Evolutionary conservation across 2,797 vertebrate genomes (phyloP).

Genomic region (Benthosema pterotum): DNA sequence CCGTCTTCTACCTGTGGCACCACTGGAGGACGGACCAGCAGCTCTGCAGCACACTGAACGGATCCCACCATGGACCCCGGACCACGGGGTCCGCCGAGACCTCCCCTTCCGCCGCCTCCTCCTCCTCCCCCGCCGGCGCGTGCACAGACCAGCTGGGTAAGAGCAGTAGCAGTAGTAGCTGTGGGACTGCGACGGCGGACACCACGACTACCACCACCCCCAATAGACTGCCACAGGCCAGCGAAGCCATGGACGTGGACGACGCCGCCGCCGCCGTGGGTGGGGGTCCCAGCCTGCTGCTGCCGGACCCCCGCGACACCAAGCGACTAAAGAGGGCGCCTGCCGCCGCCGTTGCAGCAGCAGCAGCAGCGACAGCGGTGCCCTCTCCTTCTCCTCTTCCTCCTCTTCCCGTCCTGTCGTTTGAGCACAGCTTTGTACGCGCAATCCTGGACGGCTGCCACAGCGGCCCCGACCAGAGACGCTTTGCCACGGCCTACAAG

Average conservation of each 20-base stretch:
- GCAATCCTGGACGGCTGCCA: constrained; percentile 81
- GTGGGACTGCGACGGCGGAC: no score
- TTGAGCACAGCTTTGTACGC: constrained; percentile 87
- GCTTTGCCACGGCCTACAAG: constrained; percentile 89
- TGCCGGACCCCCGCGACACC: constrained; percentile 84
- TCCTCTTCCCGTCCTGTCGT: constrained; percentile 73
- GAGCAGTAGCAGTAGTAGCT: neutral
- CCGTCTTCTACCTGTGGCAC: constrained; percentile 90
- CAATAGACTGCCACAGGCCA: constrained; percentile 45
- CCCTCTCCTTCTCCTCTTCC: no score
- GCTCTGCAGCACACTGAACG: constrained; percentile 18
- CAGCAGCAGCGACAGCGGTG: constrained; percentile 61
- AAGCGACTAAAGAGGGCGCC: constrained; percentile 91
- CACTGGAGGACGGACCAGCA: constrained; percentile 80
- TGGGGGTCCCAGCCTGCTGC: constrained; percentile 40
- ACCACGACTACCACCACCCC: neutral
- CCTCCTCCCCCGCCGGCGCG: neutral
- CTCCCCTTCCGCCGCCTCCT: no score
- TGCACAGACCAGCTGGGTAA: no score
- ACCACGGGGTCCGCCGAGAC: constrained; percentile 63
- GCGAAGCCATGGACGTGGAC: constrained; percentile 89
- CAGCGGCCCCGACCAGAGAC: constrained; percentile 83
- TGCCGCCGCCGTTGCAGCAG: neutral
- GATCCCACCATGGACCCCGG: constrained; percentile 53
- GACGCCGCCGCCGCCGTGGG: constrained; percentile 21